Percentiles rank a stretch among this genome's conserved stretches.
Conservation (phyloP, 30 jellyfish, hydroid and myxozoan species). For the Cassiopea andromeda region DNA sequence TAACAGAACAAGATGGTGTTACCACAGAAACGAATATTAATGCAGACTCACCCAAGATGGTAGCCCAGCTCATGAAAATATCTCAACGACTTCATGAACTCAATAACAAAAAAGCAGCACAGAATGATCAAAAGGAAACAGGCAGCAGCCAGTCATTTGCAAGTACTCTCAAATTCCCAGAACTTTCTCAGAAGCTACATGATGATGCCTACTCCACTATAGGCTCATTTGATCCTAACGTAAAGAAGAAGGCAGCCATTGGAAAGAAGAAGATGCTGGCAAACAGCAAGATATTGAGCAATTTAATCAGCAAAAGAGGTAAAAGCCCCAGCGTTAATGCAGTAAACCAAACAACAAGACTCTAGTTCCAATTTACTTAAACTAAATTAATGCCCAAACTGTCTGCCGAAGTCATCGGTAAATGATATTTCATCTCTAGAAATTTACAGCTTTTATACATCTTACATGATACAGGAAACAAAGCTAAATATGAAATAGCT, state of each 20-base stretch:
- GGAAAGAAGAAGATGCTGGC: conserved; percentile 41
- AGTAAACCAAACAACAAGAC: too few relatives aligned
- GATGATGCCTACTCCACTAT: conserved; percentile 82
- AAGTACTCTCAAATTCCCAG: conserved; percentile 10
- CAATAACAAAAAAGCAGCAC: conserved; percentile 37
- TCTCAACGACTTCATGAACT: conserved; percentile 65
- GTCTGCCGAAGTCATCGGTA: too few relatives aligned
- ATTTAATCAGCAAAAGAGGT: not conserved
- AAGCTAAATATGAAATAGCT: too few relatives aligned
- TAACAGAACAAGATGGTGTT: conserved; percentile 19
- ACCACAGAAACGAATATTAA: conserved; percentile 53
- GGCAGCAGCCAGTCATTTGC: conserved; percentile 39
- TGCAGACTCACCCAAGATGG: conserved; percentile 63
- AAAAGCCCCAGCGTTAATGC: too few relatives aligned
- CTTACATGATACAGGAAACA: too few relatives aligned
- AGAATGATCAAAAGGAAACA: conserved; percentile 12
- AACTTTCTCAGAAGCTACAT: conserved; percentile 10
- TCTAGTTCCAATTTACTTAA: too few relatives aligned
- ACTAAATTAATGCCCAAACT: too few relatives aligned
- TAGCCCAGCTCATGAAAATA: conserved; percentile 51
- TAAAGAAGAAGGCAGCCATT: conserved; percentile 82
- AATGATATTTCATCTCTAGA: too few relatives aligned
- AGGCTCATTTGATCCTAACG: conserved; percentile 88
- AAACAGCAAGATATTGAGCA: not conserved
- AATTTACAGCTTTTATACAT: too few relatives aligned